Conservation (phyloP, 2,113 vertebrate genomes). For the Actenoides lindsayi region DNA sequence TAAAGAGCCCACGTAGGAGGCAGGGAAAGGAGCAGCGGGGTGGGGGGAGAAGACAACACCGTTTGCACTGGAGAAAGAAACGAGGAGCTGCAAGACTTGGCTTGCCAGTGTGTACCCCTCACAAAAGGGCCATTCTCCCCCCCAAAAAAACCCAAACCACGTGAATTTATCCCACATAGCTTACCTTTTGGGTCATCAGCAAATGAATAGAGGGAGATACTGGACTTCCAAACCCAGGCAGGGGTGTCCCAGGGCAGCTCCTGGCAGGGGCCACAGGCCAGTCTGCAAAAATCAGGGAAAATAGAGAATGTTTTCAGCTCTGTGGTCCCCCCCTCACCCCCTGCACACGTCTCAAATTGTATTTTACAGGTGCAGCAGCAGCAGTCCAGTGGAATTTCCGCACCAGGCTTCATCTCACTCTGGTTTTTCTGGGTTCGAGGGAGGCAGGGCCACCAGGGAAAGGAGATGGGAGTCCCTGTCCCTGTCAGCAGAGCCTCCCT, state of each 20-base stretch:
- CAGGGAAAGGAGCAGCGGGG: background rate
- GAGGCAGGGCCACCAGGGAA: accelerated
- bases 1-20: background rate
- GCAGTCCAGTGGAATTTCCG: accelerated
- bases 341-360: background rate
- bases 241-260: background rate
- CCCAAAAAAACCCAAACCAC: background rate
- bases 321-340: accelerated
- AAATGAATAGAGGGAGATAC: background rate
- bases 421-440: accelerated
- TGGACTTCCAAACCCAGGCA: background rate
- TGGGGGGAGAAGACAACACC: background rate
- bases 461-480: accelerated
- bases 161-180: accelerated
- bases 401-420: accelerated
- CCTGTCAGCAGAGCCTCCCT: background rate
- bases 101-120: accelerated
- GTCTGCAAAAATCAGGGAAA: background rate
- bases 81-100: background rate
- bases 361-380: accelerated
- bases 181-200: background rate
- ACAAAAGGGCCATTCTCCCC: accelerated
- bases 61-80: background rate
- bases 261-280: background rate
- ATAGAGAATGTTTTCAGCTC: accelerated